phyloP scores from a whole-genome alignment of 2,113 vertebrate species.

The Chlorodrepanis virens region DNA sequence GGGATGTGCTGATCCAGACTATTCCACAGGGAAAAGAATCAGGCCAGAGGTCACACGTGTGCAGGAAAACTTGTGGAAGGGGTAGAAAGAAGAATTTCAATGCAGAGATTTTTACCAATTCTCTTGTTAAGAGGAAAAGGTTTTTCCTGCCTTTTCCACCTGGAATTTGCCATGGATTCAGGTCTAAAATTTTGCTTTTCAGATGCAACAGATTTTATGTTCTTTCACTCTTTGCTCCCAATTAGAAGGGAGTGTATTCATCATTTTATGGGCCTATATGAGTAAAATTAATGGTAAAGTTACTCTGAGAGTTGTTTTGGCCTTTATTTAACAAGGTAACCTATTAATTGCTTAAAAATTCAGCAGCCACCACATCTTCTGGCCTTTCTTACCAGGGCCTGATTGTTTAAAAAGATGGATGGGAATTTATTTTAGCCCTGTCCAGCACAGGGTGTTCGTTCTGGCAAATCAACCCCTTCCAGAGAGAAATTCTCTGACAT shows the following conservation, averaged over 20 bases:
- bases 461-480: neutral
- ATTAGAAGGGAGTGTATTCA: neutral
- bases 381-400: neutral
- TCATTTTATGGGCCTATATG: neutral
- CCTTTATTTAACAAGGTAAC: neutral
- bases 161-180: neutral
- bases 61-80: neutral
- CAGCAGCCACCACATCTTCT: neutral
- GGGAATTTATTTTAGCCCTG: neutral
- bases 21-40: neutral
- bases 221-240: neutral
- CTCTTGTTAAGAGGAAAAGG: neutral
- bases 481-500: neutral
- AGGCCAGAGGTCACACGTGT: neutral
- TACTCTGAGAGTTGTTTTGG: neutral
- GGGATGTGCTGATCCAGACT: neutral
- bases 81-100: neutral
- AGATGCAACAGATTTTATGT: neutral
- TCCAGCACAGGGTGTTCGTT: neutral
- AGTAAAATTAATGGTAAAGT: neutral
- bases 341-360: neutral
- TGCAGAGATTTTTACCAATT: neutral
- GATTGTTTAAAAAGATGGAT: neutral
- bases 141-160: neutral
- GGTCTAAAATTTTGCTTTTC: neutral